Conservation (phyloP, 1,140 invertebrate species). For the Platyscapa corneri region DNA sequence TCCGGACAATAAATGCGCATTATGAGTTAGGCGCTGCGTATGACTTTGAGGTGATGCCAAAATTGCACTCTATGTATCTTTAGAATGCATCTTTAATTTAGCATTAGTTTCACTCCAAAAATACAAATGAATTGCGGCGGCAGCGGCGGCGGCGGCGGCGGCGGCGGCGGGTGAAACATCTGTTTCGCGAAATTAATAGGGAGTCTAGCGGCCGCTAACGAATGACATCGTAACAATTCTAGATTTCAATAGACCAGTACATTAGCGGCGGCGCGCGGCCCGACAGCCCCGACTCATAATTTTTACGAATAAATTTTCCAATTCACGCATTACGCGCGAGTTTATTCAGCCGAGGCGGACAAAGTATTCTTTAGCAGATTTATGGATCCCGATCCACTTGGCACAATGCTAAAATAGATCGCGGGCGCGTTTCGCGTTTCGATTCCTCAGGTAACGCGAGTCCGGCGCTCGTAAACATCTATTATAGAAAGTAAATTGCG, state of each 20-base stretch:
- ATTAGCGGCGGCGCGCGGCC: neutral
- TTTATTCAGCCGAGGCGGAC: conserved; percentile 47
- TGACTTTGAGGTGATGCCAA: conserved; percentile 19
- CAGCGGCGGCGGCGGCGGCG: no score
- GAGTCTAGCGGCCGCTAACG: neutral
- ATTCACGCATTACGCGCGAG: conserved; percentile 35
- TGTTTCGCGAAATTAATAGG: conserved; percentile 33
- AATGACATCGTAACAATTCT: conserved; percentile 39
- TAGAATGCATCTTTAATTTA: conserved; percentile 30
- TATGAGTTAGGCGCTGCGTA: conserved; percentile 4
- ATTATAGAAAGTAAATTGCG: conserved; percentile 49
- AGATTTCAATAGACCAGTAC: conserved; percentile 41
- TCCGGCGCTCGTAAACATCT: conserved; percentile 51
- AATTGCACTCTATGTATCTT: conserved; percentile 27
- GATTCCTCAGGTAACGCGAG: conserved; percentile 38
- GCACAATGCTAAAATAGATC: conserved; percentile 50
- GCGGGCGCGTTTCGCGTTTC: conserved; percentile 27
- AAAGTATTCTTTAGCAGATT: conserved; percentile 51
- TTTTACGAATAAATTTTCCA: conserved; percentile 46
- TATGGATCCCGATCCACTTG: conserved; percentile 45
- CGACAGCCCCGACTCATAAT: conserved; percentile 30
- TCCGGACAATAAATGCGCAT: neutral
- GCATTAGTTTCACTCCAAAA: conserved; percentile 18
- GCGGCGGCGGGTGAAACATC: neutral
- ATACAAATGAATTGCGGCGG: conserved; percentile 16